These are phyloP conservation scores for Drosophila emarginata DNA, from an alignment of 2,888 invertebrate genomes.

Conservation along the genomic window DNA sequence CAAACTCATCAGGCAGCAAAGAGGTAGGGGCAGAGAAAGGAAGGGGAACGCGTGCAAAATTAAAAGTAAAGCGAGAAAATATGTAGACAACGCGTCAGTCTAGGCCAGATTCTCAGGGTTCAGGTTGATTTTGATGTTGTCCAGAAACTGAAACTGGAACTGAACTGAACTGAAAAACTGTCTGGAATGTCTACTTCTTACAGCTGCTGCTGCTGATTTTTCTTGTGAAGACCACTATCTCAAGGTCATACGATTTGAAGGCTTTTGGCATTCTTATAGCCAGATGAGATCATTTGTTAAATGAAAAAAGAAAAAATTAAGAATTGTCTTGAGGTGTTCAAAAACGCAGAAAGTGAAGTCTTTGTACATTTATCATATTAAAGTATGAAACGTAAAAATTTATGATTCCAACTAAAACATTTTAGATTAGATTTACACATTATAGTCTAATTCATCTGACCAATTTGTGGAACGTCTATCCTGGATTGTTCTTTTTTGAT, in stretches of 20 bases:
- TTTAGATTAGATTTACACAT: too few species aligned
- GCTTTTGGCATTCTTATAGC: slow-evolving; percentile 22
- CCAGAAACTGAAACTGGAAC: slow-evolving; percentile 21
- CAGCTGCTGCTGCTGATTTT: slow-evolving; percentile 10
- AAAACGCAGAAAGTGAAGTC: neutral
- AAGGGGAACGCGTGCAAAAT: slow-evolving; percentile 70
- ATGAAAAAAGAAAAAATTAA: neutral
- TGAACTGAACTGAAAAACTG: slow-evolving; percentile 10
- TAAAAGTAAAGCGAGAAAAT: slow-evolving; percentile 70
- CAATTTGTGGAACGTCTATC: too few species aligned
- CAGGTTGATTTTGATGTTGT: slow-evolving; percentile 3
- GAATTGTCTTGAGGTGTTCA: neutral
- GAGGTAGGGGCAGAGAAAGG: slow-evolving; percentile 14
- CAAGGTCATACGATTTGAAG: slow-evolving; percentile 61
- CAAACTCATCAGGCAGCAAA: slow-evolving; percentile 68
- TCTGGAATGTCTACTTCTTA: slow-evolving; percentile 25
- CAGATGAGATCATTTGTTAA: neutral
- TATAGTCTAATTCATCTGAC: too few species aligned
- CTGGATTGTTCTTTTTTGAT: too few species aligned
- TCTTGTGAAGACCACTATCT: slow-evolving; percentile 48
- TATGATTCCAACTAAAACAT: too few species aligned
- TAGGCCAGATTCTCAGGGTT: slow-evolving; percentile 26
- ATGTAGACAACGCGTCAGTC: slow-evolving; percentile 46
- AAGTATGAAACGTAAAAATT: too few species aligned
- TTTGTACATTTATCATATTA: too few species aligned